These are phyloP conservation scores for Amphiura filiformis DNA, from an alignment of 35 echinoderm and acorn worm species.

Conservation along the genomic window DNA sequence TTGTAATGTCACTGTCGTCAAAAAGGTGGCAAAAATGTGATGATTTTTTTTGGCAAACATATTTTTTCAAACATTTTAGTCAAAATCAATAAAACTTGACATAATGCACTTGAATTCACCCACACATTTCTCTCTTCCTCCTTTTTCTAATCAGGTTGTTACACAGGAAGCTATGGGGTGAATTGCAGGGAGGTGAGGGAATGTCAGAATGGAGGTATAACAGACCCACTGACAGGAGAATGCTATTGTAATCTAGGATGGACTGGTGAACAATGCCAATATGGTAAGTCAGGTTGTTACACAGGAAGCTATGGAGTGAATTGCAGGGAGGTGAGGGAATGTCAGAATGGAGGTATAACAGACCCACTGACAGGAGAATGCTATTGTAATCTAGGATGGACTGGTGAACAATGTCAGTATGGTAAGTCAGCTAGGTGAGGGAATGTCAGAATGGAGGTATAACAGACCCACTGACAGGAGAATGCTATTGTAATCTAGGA, in stretches of 20 bases:
- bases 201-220: constrained; percentile 73
- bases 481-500: constrained; percentile 75
- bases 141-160: too few species aligned
- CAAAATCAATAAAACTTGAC: too few species aligned
- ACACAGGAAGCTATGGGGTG: constrained; percentile 56
- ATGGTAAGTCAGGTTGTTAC: constrained; percentile 91
- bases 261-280: constrained; percentile 65
- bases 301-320: constrained; percentile 68
- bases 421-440: constrained; percentile 64
- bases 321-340: constrained; percentile 64
- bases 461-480: constrained; percentile 59
- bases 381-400: constrained; percentile 76
- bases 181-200: constrained; percentile 67
- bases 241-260: constrained; percentile 84
- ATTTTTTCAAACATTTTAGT: too few species aligned
- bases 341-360: constrained; percentile 70
- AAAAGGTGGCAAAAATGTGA: too few species aligned
- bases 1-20: too few species aligned
- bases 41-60: too few species aligned
- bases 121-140: too few species aligned
- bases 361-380: constrained; percentile 69
- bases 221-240: constrained; percentile 60
- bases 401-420: constrained; percentile 69
- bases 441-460: constrained; percentile 83
- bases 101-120: too few species aligned